Evolutionary conservation across 64 coral and sea anemone species (phyloP), one percentile per base, ranked within the genome.

Genomic region (Porites australiensis): DNA sequence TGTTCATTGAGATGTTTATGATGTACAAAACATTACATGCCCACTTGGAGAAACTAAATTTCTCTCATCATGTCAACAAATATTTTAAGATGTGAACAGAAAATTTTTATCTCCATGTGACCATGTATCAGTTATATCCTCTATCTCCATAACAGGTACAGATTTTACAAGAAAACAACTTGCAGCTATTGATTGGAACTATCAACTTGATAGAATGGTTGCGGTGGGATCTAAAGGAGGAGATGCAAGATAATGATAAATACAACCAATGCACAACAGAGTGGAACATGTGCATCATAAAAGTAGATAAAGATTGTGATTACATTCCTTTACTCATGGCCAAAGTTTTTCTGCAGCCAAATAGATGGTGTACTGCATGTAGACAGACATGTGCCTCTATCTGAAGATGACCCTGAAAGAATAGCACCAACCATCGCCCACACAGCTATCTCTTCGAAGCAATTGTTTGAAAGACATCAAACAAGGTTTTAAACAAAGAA

Each of bases 401-500:
- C 5, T 55, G 53, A 55, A 55, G 10, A 11, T 11, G 53, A 55
- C 53, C 10, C 53, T 55, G 5, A 55, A 5, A 7, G 5, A 7
- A 55, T 55, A 55, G 53, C 53, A 5, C 53, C 53, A 5, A 55
- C 53, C 53, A 55, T 55, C 10, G 53, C 53, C 5, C 5, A 5
- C 5, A 55, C 5, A 11, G 5, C 10, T 55, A 5, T 11, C 5
- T 11, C 2, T 7, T 55, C 2, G 5, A 55, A 55, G 53, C 5
- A 55, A 7, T 55, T 55, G 53, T 55, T 55, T 37, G 20, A 9
- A 71, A 71, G 68, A 71, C 68, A 71, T 23, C n/a, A 71, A 71
- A 71, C 23, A 71, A 71, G 27, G 68, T 71, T 71, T n/a, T 67
- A 67, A 60, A 67, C 21, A n/a, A 19, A 67, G 21, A 67, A 67